Evolutionary conservation across 1,140 invertebrate species (phyloP).

Genomic region (Aphaenogaster floridana): DNA sequence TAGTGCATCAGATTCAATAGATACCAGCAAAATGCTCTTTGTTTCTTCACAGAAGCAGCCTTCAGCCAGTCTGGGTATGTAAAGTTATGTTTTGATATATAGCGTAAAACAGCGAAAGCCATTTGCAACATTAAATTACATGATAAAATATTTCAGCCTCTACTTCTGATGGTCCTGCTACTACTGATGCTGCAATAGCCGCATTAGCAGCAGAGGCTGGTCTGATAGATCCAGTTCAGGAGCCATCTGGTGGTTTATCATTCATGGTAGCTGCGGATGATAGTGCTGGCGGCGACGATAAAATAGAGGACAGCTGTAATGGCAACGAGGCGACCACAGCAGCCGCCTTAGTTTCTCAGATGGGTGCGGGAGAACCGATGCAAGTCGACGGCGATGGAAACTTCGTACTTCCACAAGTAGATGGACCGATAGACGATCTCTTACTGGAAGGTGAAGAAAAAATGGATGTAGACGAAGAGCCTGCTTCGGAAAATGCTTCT

Average conservation of each 20-base stretch:
- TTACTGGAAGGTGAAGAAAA: slow-evolving; percentile 81
- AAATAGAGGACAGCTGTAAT: slow-evolving; percentile 84
- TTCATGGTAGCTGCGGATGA: slow-evolving; percentile 85
- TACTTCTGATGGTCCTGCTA: slow-evolving; percentile 89
- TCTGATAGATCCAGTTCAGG: slow-evolving; percentile 88
- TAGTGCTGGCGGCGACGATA: slow-evolving; percentile 75
- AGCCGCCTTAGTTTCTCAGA: slow-evolving; percentile 79
- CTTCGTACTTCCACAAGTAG: slow-evolving; percentile 85
- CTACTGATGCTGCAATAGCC: slow-evolving; percentile 89
- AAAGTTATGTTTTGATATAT: slow-evolving; percentile 1
- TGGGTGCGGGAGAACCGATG: slow-evolving; percentile 82
- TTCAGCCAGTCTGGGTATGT: slow-evolving; percentile 86
- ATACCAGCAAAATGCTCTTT: slow-evolving; percentile 87
- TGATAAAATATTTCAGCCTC: slow-evolving; percentile 83
- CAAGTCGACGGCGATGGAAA: slow-evolving; percentile 85
- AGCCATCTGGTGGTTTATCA: slow-evolving; percentile 82
- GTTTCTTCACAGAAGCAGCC: slow-evolving; percentile 87
- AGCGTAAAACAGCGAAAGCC: neutral
- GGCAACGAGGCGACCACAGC: slow-evolving; percentile 81
- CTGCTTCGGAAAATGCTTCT: slow-evolving; percentile 55
- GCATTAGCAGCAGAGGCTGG: slow-evolving; percentile 90
- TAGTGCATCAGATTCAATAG: slow-evolving; percentile 78
- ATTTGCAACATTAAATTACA: neutral
- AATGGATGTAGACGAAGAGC: slow-evolving; percentile 71
- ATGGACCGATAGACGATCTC: slow-evolving; percentile 81